Evolutionary conservation across 2,888 invertebrate genomes (phyloP).

Genomic region (Eristalinus aeneus): DNA sequence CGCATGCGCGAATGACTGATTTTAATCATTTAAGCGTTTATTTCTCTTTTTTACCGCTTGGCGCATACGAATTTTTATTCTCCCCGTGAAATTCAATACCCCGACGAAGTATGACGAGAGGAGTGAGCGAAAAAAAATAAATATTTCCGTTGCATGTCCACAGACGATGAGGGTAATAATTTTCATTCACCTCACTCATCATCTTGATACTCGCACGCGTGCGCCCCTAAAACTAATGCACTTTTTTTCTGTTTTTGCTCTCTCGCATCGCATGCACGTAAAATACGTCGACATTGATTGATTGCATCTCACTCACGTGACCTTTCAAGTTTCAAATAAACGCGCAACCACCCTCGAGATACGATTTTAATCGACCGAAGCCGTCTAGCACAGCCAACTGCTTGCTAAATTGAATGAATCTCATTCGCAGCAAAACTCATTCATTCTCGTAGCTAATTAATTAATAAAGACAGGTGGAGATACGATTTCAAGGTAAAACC

Average conservation of each 20-base stretch:
- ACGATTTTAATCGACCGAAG: not conserved
- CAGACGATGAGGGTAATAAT: constrained; percentile 48
- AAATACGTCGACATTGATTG: constrained; percentile 55
- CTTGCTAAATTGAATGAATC: constrained; percentile 3
- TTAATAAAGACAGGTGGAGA: constrained; percentile 1
- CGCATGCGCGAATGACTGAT: constrained; percentile 67
- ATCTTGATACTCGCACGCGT: not conserved
- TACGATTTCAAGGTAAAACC: constrained; percentile 13
- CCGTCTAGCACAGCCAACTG: not conserved
- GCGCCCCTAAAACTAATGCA: constrained; percentile 4
- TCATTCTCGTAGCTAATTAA: not conserved
- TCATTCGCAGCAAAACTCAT: not conserved
- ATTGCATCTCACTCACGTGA: constrained; percentile 39
- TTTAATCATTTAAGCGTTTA: constrained; percentile 61
- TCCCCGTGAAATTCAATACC: constrained; percentile 56
- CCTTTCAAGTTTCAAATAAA: constrained; percentile 48
- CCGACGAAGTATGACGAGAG: too few species aligned
- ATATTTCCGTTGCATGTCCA: constrained; percentile 22
- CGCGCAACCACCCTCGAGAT: constrained; percentile 57
- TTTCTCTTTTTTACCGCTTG: not conserved
- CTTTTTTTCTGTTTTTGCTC: not conserved
- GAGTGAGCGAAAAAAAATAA: constrained; percentile 35
- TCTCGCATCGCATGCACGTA: constrained; percentile 1
- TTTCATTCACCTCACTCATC: constrained; percentile 16
- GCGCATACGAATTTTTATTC: constrained; percentile 15